These are phyloP conservation scores for Galagoides demidoff DNA, from an alignment of 2,797 vertebrate species.

Conservation along the genomic window DNA sequence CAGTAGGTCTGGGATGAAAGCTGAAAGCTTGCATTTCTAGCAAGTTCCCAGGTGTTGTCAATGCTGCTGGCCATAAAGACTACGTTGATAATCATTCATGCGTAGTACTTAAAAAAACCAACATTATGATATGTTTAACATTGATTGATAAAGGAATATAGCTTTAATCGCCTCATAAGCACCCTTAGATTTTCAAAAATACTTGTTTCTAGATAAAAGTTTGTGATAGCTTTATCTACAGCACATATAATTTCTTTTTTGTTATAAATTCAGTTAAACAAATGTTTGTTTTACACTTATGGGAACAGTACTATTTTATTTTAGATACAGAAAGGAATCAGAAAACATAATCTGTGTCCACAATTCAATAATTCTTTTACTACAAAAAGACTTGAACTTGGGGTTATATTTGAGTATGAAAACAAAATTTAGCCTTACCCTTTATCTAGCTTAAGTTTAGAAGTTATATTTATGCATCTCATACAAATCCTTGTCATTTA, in stretches of 20 bases:
- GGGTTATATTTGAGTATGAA: conserved; percentile 39
- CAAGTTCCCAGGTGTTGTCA: not conserved
- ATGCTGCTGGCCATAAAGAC: not conserved
- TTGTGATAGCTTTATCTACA: not conserved
- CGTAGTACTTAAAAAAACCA: not conserved
- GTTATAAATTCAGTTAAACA: conserved; percentile 27
- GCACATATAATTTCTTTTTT: conserved; percentile 24
- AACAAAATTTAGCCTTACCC: not conserved
- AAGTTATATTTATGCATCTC: conserved; percentile 27
- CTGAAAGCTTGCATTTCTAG: not conserved
- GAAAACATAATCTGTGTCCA: not conserved
- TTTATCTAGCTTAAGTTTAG: conserved; percentile 48
- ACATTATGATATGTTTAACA: not conserved
- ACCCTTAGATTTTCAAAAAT: conserved; percentile 28
- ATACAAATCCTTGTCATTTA: not conserved
- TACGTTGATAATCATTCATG: conserved; percentile 27
- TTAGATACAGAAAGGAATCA: conserved; percentile 26
- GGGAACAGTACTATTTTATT: not conserved
- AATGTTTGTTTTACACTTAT: conserved; percentile 31
- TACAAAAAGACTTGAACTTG: conserved; percentile 46
- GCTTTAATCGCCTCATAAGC: conserved; percentile 1
- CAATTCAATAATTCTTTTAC: conserved; percentile 1
- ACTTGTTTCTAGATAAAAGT: conserved; percentile 30
- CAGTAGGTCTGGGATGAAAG: not conserved
- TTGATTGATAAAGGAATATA: not conserved